Evolutionary conservation across 2,113 vertebrate species (phyloP), one percentile per base, ranked within the genome.

Genomic region (Tetrax tetrax): DNA sequence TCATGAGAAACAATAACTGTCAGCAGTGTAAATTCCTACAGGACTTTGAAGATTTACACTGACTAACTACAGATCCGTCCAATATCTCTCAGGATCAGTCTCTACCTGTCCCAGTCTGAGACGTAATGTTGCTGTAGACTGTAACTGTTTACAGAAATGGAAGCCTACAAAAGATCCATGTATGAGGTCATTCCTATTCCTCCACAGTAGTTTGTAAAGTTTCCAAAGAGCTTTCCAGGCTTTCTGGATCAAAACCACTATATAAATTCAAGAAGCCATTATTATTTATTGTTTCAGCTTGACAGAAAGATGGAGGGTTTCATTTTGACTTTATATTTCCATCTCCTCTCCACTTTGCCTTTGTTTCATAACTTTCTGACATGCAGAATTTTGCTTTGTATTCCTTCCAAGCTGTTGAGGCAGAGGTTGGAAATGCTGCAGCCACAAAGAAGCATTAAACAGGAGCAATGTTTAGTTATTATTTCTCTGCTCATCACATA

Each of bases 301-400:
- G 96, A 96, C 96, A 97, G 96, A 97, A 97, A 96, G 96, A 97
- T 97, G 94, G 96, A 96, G 91, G 47, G 96, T 96, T 97, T 97
- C 96, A 97, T 95, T 97, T 97, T 93, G 89, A 96, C 95, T 97
- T 92, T 87, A 93, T 95, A 96, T 96, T 96, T 96, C 95, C 68
- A 80, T 80, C 64, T 65, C 38, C 27, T 83, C 47, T 83, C 50
- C 74, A 92, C 87, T 96, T 96, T 33, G 53, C 92, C 80, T 96
- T 95, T 94, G 93, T 95, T 96, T 96, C 93, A 96, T 96, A 95
- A 94, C 95, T 96, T 95, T 94, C 83, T 91, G 91, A 92, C 87
- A 59, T 19, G 61, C 38, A 91, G 77, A 89, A 83, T 91, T 95
- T 96, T 65, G 69, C 59, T 89, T 89, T 87, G 37, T 87, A 50